Conservation (phyloP, 2,888 invertebrate species). For the Tipula helvola region DNA sequence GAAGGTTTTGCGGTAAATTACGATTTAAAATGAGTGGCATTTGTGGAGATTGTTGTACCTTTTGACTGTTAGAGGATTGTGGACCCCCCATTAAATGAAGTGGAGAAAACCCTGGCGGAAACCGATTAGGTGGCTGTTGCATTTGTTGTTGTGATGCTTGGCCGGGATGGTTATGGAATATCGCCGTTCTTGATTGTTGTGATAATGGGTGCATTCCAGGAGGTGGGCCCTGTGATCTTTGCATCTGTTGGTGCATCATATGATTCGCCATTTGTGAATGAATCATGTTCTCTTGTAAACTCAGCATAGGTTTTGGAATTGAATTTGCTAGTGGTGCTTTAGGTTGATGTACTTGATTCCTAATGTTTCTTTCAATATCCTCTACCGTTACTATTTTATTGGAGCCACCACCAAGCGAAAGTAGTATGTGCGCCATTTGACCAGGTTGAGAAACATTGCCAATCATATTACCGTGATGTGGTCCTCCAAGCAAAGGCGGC, state of each 20-base stretch:
- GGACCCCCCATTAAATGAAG: slow-evolving; percentile 19
- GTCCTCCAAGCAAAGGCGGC: not conserved
- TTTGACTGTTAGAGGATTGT: slow-evolving; percentile 33
- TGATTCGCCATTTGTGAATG: slow-evolving; percentile 18
- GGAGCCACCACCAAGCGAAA: slow-evolving; percentile 18
- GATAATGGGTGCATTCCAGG: not conserved
- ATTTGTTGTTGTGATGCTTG: slow-evolving; percentile 29
- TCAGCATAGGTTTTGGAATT: slow-evolving; percentile 17
- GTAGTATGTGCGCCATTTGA: slow-evolving; percentile 13
- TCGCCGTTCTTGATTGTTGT: slow-evolving; percentile 13
- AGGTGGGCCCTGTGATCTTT: slow-evolving; percentile 18
- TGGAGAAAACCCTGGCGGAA: slow-evolving; percentile 28
- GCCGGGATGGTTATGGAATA: slow-evolving; percentile 20
- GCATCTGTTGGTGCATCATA: slow-evolving; percentile 18
- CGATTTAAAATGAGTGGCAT: slow-evolving; percentile 20
- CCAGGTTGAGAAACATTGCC: not conserved
- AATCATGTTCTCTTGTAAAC: not conserved
- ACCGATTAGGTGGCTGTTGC: slow-evolving; percentile 27
- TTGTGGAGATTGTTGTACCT: slow-evolving; percentile 21
- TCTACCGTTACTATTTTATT: slow-evolving; percentile 33
- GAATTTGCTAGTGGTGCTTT: slow-evolving; percentile 12
- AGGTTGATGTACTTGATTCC: slow-evolving; percentile 20
- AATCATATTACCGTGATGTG: not conserved
- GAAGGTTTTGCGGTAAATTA: not conserved
- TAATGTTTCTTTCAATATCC: slow-evolving; percentile 33